A percentile compares a stretch with the other conserved stretches of the same genome.
These are phyloP conservation scores for Pseudocheirus occidentalis DNA, from an alignment of 2,797 vertebrate genomes.

Conservation along the genomic window DNA sequence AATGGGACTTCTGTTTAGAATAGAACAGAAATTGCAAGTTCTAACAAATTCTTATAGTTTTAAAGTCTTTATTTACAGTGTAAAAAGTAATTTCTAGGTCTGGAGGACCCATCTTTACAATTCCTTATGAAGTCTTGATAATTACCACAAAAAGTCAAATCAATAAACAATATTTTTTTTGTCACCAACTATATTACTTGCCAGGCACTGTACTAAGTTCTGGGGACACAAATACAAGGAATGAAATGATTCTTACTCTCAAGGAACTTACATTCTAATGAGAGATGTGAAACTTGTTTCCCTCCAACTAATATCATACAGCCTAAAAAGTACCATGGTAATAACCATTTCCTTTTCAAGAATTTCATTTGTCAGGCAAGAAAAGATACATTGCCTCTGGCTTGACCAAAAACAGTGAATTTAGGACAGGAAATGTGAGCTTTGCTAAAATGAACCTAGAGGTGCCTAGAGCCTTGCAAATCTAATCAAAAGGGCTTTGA, in stretches of 20 bases:
- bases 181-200: too few species aligned
- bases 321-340: not conserved
- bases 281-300: not conserved
- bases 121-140: too few species aligned
- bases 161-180: too few species aligned
- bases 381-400: not conserved
- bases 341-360: not conserved
- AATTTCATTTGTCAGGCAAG: not conserved
- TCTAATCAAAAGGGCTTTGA: not conserved
- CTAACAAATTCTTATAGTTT: not conserved
- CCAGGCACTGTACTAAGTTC: too few species aligned
- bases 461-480: not conserved
- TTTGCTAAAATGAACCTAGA: not conserved
- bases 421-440: not conserved
- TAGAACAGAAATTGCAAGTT: not conserved
- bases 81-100: too few species aligned
- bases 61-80: not conserved
- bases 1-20: not conserved
- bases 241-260: too few species aligned
- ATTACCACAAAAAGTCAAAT: too few species aligned
- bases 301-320: not conserved
- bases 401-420: not conserved
- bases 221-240: too few species aligned
- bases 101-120: too few species aligned
- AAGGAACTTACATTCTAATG: too few species aligned